Evolutionary conservation across 2,888 invertebrate genomes (phyloP), one percentile per base, ranked within the genome.

Genomic region (Pyrrhia umbra): DNA sequence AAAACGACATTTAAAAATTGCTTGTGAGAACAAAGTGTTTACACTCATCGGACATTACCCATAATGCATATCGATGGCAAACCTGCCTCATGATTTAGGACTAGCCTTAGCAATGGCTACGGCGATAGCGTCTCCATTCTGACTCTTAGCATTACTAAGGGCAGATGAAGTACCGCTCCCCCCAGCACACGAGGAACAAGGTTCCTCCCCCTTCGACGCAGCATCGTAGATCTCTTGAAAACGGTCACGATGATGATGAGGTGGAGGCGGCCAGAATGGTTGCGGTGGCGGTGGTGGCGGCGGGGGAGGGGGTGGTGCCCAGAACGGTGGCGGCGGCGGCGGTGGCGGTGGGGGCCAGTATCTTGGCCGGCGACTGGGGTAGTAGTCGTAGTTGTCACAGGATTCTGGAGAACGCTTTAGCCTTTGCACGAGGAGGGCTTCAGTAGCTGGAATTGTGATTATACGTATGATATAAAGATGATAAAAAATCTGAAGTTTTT

Each of bases 361-460:
- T 1, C 65, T 37, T 0, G 51, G 71, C 0, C 50, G 20, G 1
- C 23, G 68, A 15, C n/a, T 55, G 20, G 81, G 83, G 83, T 18
- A 82, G 57, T 37, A 64, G 3, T 71, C 82, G 39, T 79, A 77
- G 9, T 64, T 75, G 20, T 77, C 85, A 6, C 86, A 86, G 46
- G 85, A 85, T 46, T 88, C 68, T 3, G 90, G 88, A 0, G 92
- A 88, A 0, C 94, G 90, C 66, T 84, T 91, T 45, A 90, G 15
- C 5, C 93, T 82, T 6, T 87, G 82, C 1, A 85, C 40, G 5
- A 86, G 34, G 9, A 39, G 40, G 6, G 20, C 61, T 15, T 80
- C 54, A 0, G 75, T 66, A 13, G 81, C 91, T 86, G 84, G 83
- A 92, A 88, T 68, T 1, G 16, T 23, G 20, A 39, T 30, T 1